These are phyloP conservation scores for Pleuronectes platessa DNA, from an alignment of 2,113 vertebrate species.

Conservation along the genomic window DNA sequence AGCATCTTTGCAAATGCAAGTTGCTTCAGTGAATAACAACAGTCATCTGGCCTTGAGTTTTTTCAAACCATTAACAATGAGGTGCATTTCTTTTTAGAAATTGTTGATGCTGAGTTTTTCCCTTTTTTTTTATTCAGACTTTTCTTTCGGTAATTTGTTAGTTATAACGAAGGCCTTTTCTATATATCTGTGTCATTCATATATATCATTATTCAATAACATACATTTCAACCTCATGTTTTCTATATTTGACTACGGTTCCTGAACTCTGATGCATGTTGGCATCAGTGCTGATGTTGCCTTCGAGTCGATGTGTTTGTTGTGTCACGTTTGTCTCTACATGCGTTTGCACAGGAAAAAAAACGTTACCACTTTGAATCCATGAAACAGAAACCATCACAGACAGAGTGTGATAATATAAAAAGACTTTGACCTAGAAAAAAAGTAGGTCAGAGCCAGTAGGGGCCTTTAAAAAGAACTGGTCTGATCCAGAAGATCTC, in stretches of 20 bases:
- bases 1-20: not conserved
- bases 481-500: slow-evolving; percentile 33
- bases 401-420: slow-evolving; percentile 1
- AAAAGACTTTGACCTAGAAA: slow-evolving; percentile 55
- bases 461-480: slow-evolving; percentile 23
- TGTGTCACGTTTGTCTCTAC: not conserved
- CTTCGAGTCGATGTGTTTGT: not conserved
- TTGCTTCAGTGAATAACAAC: not conserved
- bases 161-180: too few species aligned
- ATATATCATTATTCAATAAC: not conserved
- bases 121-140: slow-evolving; percentile 1
- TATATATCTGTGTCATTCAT: not conserved
- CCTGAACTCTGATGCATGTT: not conserved
- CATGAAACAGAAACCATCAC: slow-evolving; percentile 5
- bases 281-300: too few species aligned
- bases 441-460: slow-evolving; percentile 57
- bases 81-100: not conserved
- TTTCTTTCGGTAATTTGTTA: not conserved
- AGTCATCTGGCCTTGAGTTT: not conserved
- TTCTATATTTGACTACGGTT: not conserved
- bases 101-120: not conserved
- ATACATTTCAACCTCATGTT: not conserved
- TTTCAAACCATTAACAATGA: not conserved
- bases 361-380: not conserved
- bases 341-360: not conserved